These are phyloP conservation scores for Pachycephus smyrnensis DNA, from an alignment of 2,888 invertebrate species.

Conservation along the genomic window DNA sequence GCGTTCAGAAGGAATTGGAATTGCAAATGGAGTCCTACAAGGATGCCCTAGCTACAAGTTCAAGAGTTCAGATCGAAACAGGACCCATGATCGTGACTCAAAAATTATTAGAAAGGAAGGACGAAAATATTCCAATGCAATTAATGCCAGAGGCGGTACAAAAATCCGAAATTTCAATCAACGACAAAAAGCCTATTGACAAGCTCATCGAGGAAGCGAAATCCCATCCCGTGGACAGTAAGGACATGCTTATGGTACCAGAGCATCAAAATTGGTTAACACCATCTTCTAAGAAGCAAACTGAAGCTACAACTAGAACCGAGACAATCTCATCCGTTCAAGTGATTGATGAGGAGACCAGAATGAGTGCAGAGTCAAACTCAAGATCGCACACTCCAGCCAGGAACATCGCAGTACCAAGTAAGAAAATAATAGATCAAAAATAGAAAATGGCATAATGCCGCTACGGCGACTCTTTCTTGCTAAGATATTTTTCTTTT, in stretches of 20 bases:
- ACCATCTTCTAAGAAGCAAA: constrained; percentile 52
- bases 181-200: constrained; percentile 17
- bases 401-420: constrained; percentile 56
- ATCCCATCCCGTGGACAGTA: constrained; percentile 31
- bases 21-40: constrained; percentile 1
- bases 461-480: background rate
- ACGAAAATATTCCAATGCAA: background rate
- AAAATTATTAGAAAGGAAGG: background rate
- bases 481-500: background rate
- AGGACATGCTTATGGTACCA: constrained; percentile 31
- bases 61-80: background rate
- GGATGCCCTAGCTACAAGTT: background rate
- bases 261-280: constrained; percentile 60
- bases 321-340: constrained; percentile 62
- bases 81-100: background rate
- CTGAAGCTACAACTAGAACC: constrained; percentile 38
- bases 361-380: constrained; percentile 68
- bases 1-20: constrained; percentile 7
- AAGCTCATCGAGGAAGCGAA: constrained; percentile 35
- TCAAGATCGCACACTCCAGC: constrained; percentile 65
- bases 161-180: constrained; percentile 22
- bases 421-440: constrained; percentile 35
- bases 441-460: background rate
- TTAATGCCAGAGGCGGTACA: constrained; percentile 5
- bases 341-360: constrained; percentile 70